These are phyloP conservation scores for Leptodactylus fuscus DNA, from an alignment of 2,113 vertebrate species.

Conservation along the genomic window DNA sequence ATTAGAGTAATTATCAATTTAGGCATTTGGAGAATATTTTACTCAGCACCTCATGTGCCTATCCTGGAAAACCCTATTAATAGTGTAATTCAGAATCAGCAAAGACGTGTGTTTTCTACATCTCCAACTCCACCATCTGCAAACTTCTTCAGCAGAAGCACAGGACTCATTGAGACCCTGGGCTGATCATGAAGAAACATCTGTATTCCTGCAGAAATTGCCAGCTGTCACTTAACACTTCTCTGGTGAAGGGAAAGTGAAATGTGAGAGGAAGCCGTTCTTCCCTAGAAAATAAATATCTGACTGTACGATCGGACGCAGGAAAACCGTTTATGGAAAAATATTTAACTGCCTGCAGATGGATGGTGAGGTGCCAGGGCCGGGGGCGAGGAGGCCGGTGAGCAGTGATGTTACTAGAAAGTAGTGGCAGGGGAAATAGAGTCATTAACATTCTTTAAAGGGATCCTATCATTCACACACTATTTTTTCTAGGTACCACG, in stretches of 20 bases:
- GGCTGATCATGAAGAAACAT: not conserved
- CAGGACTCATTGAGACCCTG: not conserved
- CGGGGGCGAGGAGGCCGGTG: not conserved
- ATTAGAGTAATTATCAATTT: too few species aligned
- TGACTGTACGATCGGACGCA: slow-evolving; percentile 19
- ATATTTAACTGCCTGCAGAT: slow-evolving; percentile 56
- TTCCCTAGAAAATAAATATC: slow-evolving; percentile 52
- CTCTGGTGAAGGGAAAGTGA: slow-evolving; percentile 36
- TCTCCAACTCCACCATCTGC: not conserved
- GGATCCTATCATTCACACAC: too few species aligned
- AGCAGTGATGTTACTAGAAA: slow-evolving; percentile 10
- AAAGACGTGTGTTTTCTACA: not conserved
- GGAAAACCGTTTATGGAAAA: slow-evolving; percentile 49
- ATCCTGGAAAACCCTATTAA: too few species aligned
- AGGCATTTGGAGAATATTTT: too few species aligned
- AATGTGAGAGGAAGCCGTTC: slow-evolving; percentile 50
- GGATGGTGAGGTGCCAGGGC: slow-evolving; percentile 21
- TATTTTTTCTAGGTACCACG: too few species aligned
- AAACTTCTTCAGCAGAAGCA: slow-evolving; percentile 21
- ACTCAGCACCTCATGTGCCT: too few species aligned
- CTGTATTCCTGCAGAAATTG: not conserved
- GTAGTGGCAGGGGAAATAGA: not conserved
- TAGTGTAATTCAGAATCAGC: not conserved
- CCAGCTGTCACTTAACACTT: slow-evolving; percentile 48
- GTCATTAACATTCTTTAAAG: too few species aligned